Percentiles rank a stretch among this genome's conserved stretches.
These are phyloP conservation scores for Drosophila greeni DNA, from an alignment of 2,888 invertebrate species.

Conservation along the genomic window DNA sequence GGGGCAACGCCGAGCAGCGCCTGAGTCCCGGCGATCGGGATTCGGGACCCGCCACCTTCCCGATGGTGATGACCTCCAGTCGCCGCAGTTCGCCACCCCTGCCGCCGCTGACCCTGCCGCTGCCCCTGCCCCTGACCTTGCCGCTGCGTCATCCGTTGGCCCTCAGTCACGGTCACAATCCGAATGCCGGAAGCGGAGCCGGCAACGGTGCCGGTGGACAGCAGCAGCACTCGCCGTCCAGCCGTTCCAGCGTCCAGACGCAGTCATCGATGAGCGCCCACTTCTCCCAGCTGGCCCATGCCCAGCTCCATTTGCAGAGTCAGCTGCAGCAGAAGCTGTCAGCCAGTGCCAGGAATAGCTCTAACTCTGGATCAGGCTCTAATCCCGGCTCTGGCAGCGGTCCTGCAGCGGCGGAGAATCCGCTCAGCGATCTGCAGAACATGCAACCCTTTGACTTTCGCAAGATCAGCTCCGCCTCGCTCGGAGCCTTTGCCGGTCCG, in stretches of 20 bases:
- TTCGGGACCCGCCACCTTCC: slow-evolving; percentile 43
- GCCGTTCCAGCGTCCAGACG: slow-evolving; percentile 27
- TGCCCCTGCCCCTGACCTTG: slow-evolving; percentile 25
- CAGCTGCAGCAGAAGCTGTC: slow-evolving; percentile 78
- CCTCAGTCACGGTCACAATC: slow-evolving; percentile 13
- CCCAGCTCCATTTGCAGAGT: slow-evolving; percentile 78
- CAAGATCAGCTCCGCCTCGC: slow-evolving; percentile 82
- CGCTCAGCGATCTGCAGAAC: slow-evolving; percentile 92
- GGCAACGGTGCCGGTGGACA: slow-evolving; percentile 12
- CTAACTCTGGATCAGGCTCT: slow-evolving; percentile 3
- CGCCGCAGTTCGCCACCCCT: slow-evolving; percentile 83
- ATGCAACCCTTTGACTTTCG: slow-evolving; percentile 98
- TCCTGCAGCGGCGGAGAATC: slow-evolving; percentile 73
- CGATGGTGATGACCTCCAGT: slow-evolving; percentile 84
- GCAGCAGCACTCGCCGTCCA: slow-evolving; percentile 17
- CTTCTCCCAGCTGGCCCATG: slow-evolving; percentile 76
- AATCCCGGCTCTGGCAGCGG: not conserved
- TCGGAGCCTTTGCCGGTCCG: slow-evolving; percentile 79
- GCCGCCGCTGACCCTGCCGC: slow-evolving; percentile 56
- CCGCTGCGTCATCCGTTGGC: slow-evolving; percentile 36
- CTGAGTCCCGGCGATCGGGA: slow-evolving; percentile 30
- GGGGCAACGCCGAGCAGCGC: slow-evolving; percentile 30
- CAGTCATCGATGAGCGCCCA: slow-evolving; percentile 80
- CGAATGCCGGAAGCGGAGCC: slow-evolving; percentile 8
- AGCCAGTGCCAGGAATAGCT: slow-evolving; percentile 58